Evolutionary conservation across 2,113 vertebrate genomes (phyloP).

Genomic region (Fulica atra): DNA sequence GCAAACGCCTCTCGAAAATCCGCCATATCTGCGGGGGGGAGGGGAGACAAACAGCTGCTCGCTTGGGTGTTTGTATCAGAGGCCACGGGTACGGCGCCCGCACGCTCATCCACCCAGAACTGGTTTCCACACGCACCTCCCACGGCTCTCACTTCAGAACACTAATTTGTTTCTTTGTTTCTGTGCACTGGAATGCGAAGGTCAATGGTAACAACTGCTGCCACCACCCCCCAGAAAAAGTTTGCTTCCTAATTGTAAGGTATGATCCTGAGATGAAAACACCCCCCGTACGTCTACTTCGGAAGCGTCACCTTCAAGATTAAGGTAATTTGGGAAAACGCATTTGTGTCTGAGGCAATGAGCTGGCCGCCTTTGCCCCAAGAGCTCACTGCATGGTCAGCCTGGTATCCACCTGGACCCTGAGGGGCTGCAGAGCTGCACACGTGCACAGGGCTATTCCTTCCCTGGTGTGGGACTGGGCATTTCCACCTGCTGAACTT

Average conservation of each 20-base stretch:
- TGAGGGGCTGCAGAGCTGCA: neutral
- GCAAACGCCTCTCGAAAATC: slow-evolving; percentile 90
- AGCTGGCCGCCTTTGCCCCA: neutral
- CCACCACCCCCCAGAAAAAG: neutral
- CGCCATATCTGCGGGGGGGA: slow-evolving; percentile 78
- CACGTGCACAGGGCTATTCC: neutral
- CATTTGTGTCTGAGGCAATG: neutral
- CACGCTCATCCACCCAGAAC: rapidly evolving
- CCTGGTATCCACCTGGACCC: rapidly evolving
- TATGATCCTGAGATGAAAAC: neutral
- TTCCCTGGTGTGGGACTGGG: neutral
- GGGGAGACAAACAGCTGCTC: neutral
- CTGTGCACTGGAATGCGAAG: neutral
- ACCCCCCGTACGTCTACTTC: neutral
- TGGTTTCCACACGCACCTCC: rapidly evolving
- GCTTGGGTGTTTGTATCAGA: rapidly evolving
- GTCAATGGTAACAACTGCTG: rapidly evolving
- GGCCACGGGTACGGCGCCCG: neutral
- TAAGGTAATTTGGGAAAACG: neutral
- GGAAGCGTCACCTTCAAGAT: neutral
- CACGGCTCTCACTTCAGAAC: neutral
- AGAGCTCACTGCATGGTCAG: neutral
- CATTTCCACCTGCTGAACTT: neutral
- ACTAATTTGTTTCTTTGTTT: neutral
- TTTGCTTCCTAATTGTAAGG: neutral